These are phyloP conservation scores for Notocelia uddmanniana DNA, from an alignment of 2,888 invertebrate genomes.

Conservation along the genomic window DNA sequence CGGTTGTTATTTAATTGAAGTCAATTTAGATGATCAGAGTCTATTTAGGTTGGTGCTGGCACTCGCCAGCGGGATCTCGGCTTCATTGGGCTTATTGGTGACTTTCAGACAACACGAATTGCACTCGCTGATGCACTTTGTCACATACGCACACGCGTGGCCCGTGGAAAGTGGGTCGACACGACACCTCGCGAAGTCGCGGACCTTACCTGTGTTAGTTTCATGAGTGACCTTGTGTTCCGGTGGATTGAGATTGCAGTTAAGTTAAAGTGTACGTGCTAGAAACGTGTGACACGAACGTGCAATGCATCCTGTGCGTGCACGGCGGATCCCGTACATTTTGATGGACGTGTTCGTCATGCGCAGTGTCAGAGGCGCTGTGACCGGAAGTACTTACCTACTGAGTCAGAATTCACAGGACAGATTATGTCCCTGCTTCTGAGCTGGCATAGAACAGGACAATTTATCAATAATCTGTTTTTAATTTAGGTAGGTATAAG, in stretches of 20 bases:
- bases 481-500: constrained; percentile 12
- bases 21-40: constrained; percentile 87
- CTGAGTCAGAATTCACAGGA: constrained; percentile 26
- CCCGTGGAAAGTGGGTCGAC: constrained; percentile 61
- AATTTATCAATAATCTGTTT: neutral
- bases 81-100: constrained; percentile 86
- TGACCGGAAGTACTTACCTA: constrained; percentile 14
- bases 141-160: constrained; percentile 70
- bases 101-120: constrained; percentile 86
- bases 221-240: constrained; percentile 41
- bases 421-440: constrained; percentile 2
- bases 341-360: constrained; percentile 21
- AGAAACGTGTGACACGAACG: constrained; percentile 18
- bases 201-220: constrained; percentile 27
- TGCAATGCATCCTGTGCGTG: constrained; percentile 23
- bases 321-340: constrained; percentile 19
- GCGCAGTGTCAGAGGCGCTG: constrained; percentile 6
- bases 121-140: constrained; percentile 84
- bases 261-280: constrained; percentile 28
- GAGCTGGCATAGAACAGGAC: neutral
- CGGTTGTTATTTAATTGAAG: constrained; percentile 87
- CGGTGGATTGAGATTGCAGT: constrained; percentile 11
- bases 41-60: constrained; percentile 86
- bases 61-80: constrained; percentile 84
- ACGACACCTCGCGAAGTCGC: constrained; percentile 46